Conservation (phyloP, 37 sponge, comb jelly and placozoan species). For the Aphrocallistes beatrix region DNA sequence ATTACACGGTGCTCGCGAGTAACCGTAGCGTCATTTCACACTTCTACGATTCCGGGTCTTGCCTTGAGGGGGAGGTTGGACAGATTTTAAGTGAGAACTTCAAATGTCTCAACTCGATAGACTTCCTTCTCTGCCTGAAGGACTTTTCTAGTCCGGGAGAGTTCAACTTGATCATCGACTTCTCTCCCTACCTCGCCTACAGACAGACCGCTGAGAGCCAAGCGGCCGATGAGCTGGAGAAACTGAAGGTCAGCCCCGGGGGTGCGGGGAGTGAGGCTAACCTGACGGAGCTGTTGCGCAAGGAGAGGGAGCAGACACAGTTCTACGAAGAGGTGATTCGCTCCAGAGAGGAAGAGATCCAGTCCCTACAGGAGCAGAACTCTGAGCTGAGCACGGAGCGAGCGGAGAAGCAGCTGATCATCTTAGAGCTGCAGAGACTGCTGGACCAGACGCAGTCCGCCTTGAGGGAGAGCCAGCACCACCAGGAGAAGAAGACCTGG, state of each 20-base stretch:
- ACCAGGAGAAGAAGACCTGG: constrained; percentile 5
- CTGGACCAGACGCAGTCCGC: background rate
- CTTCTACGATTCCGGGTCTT: constrained; percentile 40
- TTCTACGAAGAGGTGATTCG: constrained; percentile 9
- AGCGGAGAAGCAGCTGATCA: background rate
- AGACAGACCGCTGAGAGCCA: constrained; percentile 19
- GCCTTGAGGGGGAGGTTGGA: constrained; percentile 34
- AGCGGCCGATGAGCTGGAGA: constrained; percentile 1
- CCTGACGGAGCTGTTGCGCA: constrained; percentile 38
- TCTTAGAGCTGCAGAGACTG: background rate
- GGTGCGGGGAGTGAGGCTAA: background rate
- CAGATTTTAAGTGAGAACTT: constrained; percentile 39
- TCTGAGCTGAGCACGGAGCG: background rate
- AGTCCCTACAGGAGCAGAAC: constrained; percentile 9
- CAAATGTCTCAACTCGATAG: constrained; percentile 58
- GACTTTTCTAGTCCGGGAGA: background rate
- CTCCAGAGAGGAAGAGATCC: background rate
- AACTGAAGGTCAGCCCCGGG: background rate
- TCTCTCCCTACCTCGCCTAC: constrained; percentile 41
- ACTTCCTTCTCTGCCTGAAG: constrained; percentile 34
- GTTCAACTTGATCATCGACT: constrained; percentile 29
- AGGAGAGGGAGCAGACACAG: constrained; percentile 54
- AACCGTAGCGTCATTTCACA: background rate
- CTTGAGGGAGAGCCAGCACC: background rate
- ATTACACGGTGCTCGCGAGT: background rate